These are phyloP conservation scores for Tachuris rubrigastra DNA, from an alignment of 2,113 vertebrate species.

Conservation along the genomic window DNA sequence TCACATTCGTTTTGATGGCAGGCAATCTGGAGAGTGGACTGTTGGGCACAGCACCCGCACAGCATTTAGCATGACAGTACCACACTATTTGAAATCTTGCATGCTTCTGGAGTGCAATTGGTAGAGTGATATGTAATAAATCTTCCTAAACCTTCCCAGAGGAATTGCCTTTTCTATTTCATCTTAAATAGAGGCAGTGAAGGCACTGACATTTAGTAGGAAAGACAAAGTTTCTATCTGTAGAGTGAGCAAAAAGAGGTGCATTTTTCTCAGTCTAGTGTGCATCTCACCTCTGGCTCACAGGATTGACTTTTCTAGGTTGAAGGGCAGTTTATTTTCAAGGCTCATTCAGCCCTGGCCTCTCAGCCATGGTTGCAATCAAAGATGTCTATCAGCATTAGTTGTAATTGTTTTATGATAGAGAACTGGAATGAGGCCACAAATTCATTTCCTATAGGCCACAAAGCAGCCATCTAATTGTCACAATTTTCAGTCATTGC, in stretches of 20 bases:
- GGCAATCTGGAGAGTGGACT: not conserved
- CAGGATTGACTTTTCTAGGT: slow-evolving; percentile 32
- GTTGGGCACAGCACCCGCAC: not conserved
- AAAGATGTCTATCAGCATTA: slow-evolving; percentile 53
- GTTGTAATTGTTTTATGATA: slow-evolving; percentile 54
- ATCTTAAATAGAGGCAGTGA: not conserved
- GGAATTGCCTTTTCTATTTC: not conserved
- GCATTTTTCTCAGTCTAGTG: not conserved
- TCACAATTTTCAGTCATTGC: slow-evolving; percentile 37
- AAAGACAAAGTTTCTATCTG: not conserved
- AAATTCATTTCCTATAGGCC: slow-evolving; percentile 29
- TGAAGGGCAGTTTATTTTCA: slow-evolving; percentile 49
- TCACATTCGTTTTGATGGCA: not conserved
- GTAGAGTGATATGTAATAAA: not conserved
- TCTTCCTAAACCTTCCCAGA: not conserved
- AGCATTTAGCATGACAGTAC: not conserved
- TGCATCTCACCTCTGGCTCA: not conserved
- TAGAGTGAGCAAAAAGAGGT: not conserved
- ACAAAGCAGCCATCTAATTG: slow-evolving; percentile 39
- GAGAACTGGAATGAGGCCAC: slow-evolving; percentile 33
- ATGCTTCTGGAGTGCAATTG: not conserved
- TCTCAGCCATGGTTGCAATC: slow-evolving; percentile 9
- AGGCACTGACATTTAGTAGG: not conserved
- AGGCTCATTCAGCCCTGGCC: slow-evolving; percentile 7
- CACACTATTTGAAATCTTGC: not conserved